These are phyloP conservation scores for Zalophus californianus DNA, from an alignment of 2,797 vertebrate species.

Conservation along the genomic window DNA sequence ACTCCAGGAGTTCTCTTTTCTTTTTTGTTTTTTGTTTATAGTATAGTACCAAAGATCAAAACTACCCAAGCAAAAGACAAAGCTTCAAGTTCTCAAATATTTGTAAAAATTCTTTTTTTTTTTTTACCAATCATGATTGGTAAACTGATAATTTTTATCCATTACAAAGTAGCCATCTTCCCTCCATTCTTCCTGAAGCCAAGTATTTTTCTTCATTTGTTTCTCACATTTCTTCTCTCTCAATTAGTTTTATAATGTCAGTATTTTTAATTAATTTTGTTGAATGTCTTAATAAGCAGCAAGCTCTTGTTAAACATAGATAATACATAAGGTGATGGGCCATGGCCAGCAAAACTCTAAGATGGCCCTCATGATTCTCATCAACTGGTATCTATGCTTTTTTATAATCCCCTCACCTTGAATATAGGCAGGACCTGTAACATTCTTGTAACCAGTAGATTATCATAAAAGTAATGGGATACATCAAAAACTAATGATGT, in stretches of 20 bases:
- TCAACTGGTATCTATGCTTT: background rate
- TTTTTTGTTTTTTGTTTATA: background rate
- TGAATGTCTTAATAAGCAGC: background rate
- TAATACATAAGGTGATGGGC: fast-evolving
- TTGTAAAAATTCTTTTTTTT: background rate
- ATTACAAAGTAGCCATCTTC: background rate
- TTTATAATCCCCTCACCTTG: background rate
- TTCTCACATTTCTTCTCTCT: background rate
- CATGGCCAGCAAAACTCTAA: background rate
- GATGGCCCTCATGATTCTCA: background rate
- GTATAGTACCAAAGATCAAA: background rate
- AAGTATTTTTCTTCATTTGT: background rate
- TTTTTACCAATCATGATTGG: background rate
- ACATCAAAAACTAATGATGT: too few relatives aligned
- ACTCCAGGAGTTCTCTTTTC: background rate
- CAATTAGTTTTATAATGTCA: background rate
- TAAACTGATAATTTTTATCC: background rate
- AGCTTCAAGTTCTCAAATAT: background rate
- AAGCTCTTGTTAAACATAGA: background rate
- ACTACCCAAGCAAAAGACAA: background rate
- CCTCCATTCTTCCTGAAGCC: background rate
- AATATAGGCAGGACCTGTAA: background rate
- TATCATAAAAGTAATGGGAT: fast-evolving
- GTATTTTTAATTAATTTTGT: background rate
- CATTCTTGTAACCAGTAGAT: background rate